Evolutionary conservation across 2,113 vertebrate genomes (phyloP), one percentile per base, ranked within the genome.

Genomic region (Rhinoptilus africanus): DNA sequence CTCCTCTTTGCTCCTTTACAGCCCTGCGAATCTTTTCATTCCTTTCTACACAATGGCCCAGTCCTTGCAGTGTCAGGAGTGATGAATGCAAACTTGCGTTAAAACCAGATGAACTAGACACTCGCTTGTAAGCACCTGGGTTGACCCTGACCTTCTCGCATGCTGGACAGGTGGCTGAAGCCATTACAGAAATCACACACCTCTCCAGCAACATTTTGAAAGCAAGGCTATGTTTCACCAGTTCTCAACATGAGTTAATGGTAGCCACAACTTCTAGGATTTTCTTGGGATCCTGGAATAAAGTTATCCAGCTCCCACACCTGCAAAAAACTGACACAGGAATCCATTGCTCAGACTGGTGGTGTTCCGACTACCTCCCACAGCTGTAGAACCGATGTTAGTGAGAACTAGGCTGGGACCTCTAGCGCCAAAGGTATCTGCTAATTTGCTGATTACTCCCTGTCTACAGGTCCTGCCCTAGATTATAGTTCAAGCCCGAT

Each of bases 181-280:
- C 45, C 83, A 26, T 37, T 28, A 74, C 24, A 74, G 64, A 80
- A 80, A 43, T 18, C 59, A 39, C 24, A 6, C 3, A 37, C 4
- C 22, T 27, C 22, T 54, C 50, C 59, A 81, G 35, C 0, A 54
- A 24, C 17, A 47, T 43, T 89, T 72, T 67, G 43, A 57, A 80
- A 75, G 26, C 34, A 81, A 85, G 22, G 21, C 50, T 95, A 45
- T 13, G 12, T 53, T 80, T 89, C 53, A 8, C 24, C 21, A 7
- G 10, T 35, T 32, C 20, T 39, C 28, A 50, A 11, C 12, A 4
- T 0, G 1, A 76, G 12, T 13, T 39, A 54, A 16, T 2, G 10
- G 27, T n/a, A 63, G 13, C 20, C 50, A 71, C 47, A 87, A 34
- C 13, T 91, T 64, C n/a, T 62, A 83, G 1, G 45, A 80, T 53